Conservation (phyloP, 2,888 invertebrate species). For the Caenorhabditis wallacei region DNA sequence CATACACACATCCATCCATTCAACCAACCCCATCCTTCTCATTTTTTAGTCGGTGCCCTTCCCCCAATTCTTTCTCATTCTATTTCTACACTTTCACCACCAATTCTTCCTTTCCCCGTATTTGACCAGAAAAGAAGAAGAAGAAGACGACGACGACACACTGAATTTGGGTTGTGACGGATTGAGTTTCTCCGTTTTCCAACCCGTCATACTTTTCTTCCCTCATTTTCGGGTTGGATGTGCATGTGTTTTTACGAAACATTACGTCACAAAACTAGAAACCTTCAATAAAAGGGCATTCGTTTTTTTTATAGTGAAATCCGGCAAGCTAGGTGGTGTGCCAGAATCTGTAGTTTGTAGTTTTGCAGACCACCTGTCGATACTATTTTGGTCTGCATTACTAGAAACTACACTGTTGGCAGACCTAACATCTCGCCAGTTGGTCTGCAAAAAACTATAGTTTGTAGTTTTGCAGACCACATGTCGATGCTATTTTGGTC, state of each 20-base stretch:
- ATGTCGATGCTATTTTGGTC: too few relatives aligned
- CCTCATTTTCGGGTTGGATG: background rate
- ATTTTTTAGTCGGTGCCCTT: background rate
- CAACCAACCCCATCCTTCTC: background rate
- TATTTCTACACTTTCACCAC: background rate
- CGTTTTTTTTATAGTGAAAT: too few relatives aligned
- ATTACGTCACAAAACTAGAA: background rate
- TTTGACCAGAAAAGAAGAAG: background rate
- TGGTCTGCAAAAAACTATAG: background rate
- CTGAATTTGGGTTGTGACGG: slow-evolving; percentile 31
- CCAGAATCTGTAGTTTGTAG: background rate
- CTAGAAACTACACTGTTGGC: too few relatives aligned
- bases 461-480: slow-evolving; percentile 12
- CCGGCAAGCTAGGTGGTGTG: background rate
- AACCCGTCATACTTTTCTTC: too few relatives aligned
- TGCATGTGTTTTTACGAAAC: background rate
- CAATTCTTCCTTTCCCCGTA: background rate
- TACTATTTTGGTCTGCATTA: too few relatives aligned
- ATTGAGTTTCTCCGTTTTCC: slow-evolving; percentile 22
- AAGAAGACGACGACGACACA: slow-evolving; percentile 1
- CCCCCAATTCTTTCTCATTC: background rate
- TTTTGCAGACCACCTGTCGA: background rate
- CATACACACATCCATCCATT: background rate
- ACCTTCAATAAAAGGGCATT: too few relatives aligned
- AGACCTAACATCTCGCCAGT: background rate